phyloP scores from a whole-genome alignment of 2,113 vertebrate species.

The Phalacrocorax brasilianus region DNA sequence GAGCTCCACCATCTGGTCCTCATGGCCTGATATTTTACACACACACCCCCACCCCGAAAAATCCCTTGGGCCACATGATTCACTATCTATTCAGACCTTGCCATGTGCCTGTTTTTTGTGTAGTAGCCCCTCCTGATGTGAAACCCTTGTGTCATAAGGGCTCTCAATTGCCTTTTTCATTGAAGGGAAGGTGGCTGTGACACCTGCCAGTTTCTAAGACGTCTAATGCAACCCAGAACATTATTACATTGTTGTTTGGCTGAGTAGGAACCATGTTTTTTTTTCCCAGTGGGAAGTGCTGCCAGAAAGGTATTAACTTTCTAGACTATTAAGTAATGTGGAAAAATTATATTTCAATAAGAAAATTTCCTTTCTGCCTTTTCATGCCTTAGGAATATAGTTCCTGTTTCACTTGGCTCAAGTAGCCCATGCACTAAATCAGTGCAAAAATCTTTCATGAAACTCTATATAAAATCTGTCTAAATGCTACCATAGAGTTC shows the following conservation, averaged over 20 bases:
- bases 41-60: not conserved
- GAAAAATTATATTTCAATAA: constrained; percentile 58
- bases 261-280: not conserved
- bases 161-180: constrained; percentile 47
- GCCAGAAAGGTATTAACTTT: constrained; percentile 45
- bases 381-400: constrained; percentile 26
- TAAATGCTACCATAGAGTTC: not conserved
- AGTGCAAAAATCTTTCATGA: not conserved
- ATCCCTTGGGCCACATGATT: constrained; percentile 60
- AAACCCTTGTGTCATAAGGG: constrained; percentile 45
- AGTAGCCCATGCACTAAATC: not conserved
- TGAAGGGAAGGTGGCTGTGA: constrained; percentile 49
- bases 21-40: constrained; percentile 26
- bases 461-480: not conserved
- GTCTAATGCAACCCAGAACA: not conserved
- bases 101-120: constrained; percentile 42
- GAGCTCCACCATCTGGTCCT: constrained; percentile 53
- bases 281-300: not conserved
- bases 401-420: constrained; percentile 56
- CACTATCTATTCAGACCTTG: constrained; percentile 55
- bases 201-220: constrained; percentile 10
- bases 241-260: constrained; percentile 31
- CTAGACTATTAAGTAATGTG: constrained; percentile 56
- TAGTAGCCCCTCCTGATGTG: constrained; percentile 24
- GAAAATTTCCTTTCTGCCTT: constrained; percentile 53